Conservation (phyloP, 2,888 invertebrate species). For the Eudemis profundana region DNA sequence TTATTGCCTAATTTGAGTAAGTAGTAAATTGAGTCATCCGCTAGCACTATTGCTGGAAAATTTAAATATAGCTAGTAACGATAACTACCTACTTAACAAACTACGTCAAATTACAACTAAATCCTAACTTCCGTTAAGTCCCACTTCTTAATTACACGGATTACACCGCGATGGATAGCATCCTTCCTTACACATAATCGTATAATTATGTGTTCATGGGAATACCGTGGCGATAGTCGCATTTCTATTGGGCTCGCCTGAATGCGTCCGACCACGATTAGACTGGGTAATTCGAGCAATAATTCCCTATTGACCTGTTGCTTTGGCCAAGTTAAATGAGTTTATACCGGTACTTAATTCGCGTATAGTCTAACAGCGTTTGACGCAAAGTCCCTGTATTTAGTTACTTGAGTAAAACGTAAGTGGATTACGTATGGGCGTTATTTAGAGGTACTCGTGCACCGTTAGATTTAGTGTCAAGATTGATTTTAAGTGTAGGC, state of each 20-base stretch:
- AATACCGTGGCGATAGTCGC: constrained; percentile 56
- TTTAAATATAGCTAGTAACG: too few species aligned
- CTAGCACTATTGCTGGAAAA: too few species aligned
- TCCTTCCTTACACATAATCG: constrained; percentile 58
- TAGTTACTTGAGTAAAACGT: constrained; percentile 35
- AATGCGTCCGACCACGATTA: constrained; percentile 70
- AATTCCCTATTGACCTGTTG: constrained; percentile 73
- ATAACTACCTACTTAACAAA: not conserved
- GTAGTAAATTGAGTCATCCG: too few species aligned
- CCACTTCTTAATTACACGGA: constrained; percentile 54
- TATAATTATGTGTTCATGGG: constrained; percentile 61
- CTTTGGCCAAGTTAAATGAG: constrained; percentile 62
- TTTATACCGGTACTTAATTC: constrained; percentile 59
- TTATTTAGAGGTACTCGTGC: constrained; percentile 23
- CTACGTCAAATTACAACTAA: constrained; percentile 7
- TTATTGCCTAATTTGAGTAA: too few species aligned
- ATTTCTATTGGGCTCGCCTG: constrained; percentile 61
- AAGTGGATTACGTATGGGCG: constrained; percentile 29
- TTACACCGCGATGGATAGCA: constrained; percentile 61
- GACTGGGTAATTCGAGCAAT: constrained; percentile 68
- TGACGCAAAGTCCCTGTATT: constrained; percentile 47
- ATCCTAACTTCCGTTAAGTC: constrained; percentile 29
- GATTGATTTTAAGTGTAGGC: constrained; percentile 9
- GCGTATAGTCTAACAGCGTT: constrained; percentile 53
- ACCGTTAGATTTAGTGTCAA: constrained; percentile 25